Base-by-base conservation (phyloP, 2,888 invertebrate species). In the Empis stercorea region DNA sequence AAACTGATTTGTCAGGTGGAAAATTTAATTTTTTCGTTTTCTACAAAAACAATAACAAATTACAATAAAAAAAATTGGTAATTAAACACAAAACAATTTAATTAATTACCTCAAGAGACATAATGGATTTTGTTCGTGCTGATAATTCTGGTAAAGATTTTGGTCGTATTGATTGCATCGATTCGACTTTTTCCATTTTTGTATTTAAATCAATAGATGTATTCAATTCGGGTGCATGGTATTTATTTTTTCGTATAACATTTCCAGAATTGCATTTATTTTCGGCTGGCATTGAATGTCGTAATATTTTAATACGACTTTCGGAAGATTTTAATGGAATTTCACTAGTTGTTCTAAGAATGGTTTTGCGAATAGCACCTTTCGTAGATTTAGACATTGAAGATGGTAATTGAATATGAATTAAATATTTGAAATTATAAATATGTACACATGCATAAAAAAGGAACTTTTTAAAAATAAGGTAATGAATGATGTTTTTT, bases 1-100 rank as follows among this genome's bases (percentile, higher is more conserved):
- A 66, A 3, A 65, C 51, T 5, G 49, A 30, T 14, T 51, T 48
- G 44, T 54, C 51, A 13, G 55, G 54, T 3, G 54, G 51, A 47
- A 66, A 63, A 50, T 65, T 65, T 27, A 65, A 52, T 49, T 59
- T 62, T 30, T 60, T 57, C n/a, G 59, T 59, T 43, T 61, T 46
- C 64, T 65, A 47, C 6, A 38, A 41, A 11, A 7, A n/a, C 4
- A 27, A 14, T 13, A 27, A 27, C 4, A 27, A 27, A 42, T 27
- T 42, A 11, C 13, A 43, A 30, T 16, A 16, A 16, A 20, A 17
- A 11, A 38, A 6, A 15, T 37, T 16, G 10, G 14, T 37, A 20
- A 17, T 13, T 11, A 2, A 7, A 36, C 16, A 37, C 2, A 5
- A 7, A 2, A 7, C 4, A 10, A 20, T 16, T 9, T 27, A 10